Evolutionary conservation across 2,113 vertebrate genomes (phyloP).

Genomic region (Tupaia tana): DNA sequence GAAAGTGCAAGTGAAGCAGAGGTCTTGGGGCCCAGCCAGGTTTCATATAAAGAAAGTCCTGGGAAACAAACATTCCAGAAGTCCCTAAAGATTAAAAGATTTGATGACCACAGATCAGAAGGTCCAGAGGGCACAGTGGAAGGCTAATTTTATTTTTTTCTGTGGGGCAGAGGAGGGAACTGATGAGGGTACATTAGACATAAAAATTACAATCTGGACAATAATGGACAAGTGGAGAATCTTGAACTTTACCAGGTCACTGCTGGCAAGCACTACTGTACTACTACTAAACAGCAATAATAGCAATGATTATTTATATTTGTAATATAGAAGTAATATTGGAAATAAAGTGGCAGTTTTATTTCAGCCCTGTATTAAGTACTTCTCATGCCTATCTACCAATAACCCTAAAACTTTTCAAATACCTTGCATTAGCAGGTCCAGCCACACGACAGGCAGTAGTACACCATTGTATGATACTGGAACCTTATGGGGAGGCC

Average conservation of each 20-base stretch:
- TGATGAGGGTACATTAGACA: background rate
- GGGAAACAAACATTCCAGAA: slow-evolving; percentile 39
- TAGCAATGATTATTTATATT: background rate
- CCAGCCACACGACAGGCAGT: too few species aligned
- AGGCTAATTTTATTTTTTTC: background rate
- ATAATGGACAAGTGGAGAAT: background rate
- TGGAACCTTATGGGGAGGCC: too few species aligned
- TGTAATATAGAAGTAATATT: background rate
- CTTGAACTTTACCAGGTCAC: slow-evolving; percentile 13
- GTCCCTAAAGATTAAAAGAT: background rate
- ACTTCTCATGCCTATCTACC: background rate
- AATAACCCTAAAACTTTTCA: background rate
- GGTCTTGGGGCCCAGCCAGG: background rate
- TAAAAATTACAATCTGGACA: background rate
- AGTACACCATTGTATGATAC: too few species aligned
- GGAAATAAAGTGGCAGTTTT: background rate
- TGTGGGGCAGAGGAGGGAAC: background rate
- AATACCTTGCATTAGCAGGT: background rate
- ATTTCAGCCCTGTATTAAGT: background rate
- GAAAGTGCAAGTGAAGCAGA: background rate
- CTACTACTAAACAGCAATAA: background rate
- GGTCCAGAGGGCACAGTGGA: background rate
- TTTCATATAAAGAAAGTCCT: slow-evolving; percentile 19
- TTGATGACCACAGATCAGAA: background rate
- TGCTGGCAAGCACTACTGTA: background rate